Base-by-base conservation (phyloP, 2,113 vertebrate species). In the Plestiodon gilberti region DNA sequence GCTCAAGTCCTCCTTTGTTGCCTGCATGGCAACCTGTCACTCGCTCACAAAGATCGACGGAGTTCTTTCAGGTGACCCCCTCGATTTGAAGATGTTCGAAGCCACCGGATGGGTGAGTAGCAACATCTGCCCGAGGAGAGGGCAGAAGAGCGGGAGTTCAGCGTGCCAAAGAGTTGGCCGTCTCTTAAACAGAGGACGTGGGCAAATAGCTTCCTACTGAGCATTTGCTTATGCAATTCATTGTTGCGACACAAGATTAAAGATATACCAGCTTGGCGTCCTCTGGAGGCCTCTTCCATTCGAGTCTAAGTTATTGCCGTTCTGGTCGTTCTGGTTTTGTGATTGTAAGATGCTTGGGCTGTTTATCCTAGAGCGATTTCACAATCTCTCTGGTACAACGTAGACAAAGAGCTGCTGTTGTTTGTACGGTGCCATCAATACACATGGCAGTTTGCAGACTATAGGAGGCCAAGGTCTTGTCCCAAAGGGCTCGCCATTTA, bases 81-180 rank as follows among this genome's bases (percentile, higher is more conserved):
- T 99, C 70, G 99, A 99, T 95, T 96, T 99, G 90, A 99, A 99
- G 96, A 99, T 99, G 98, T 99, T 99, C 93, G 98, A 98, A 95
- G 98, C 98, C 92, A 99, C 98, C 81, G 98, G 98, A 95, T 99
- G 99, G 99, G 99, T 99, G 95, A 98, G 98, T 94, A 35, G 22
- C 1, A 79, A 23, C 38, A 7, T 86, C 30, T 78, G 84, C 74
- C 64, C 2, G 1, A 9, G 30, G 17, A 35, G 78, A 2, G 55
- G 33, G 30, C 64, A 1, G 1, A 9, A 15, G 17, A 35, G 78
- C 2, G 55, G 33, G 30, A 23, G 11, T n/a, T 1, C 25, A 61
- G 30, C 48, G 33, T 83, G 78, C 83, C 76, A 28, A 22, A 1
- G 0, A 0, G 10, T 57, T 8, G n/a, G 5, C 43, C 20, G 1